Evolutionary conservation across 2,797 vertebrate species (phyloP).

Genomic region (Triplophysa bombifrons): DNA sequence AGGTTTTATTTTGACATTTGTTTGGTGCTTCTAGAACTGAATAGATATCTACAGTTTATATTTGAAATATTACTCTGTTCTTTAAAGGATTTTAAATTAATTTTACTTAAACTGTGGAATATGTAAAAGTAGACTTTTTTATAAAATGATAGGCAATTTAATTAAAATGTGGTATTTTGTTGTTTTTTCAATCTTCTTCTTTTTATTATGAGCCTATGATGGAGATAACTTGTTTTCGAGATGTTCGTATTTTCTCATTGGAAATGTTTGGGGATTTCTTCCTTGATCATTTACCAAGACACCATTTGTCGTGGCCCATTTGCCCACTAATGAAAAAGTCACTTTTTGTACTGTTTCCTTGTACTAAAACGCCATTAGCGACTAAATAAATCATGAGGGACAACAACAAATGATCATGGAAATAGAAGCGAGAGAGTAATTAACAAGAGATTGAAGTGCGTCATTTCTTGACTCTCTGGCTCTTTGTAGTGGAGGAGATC

Average conservation of each 20-base stretch:
- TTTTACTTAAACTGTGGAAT: not conserved
- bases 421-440: constrained; percentile 6
- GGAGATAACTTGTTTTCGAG: too few relatives aligned
- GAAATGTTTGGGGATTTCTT: not conserved
- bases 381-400: constrained; percentile 8
- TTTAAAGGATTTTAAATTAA: not conserved
- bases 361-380: constrained; percentile 23
- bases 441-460: not conserved
- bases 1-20: too few relatives aligned
- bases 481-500: constrained; percentile 89
- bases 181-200: too few relatives aligned
- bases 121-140: too few relatives aligned
- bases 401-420: constrained; percentile 16
- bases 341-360: not conserved
- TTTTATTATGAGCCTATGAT: too few relatives aligned
- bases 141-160: too few relatives aligned
- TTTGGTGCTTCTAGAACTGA: not conserved
- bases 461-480: constrained; percentile 26
- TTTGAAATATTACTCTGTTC: not conserved
- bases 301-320: constrained; percentile 11
- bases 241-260: not conserved
- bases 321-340: constrained; percentile 26
- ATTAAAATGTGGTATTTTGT: too few relatives aligned
- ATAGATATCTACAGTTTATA: not conserved
- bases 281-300: not conserved